These are phyloP conservation scores for Papilio polyxenes DNA, from an alignment of 1,140 invertebrate genomes.

Conservation along the genomic window DNA sequence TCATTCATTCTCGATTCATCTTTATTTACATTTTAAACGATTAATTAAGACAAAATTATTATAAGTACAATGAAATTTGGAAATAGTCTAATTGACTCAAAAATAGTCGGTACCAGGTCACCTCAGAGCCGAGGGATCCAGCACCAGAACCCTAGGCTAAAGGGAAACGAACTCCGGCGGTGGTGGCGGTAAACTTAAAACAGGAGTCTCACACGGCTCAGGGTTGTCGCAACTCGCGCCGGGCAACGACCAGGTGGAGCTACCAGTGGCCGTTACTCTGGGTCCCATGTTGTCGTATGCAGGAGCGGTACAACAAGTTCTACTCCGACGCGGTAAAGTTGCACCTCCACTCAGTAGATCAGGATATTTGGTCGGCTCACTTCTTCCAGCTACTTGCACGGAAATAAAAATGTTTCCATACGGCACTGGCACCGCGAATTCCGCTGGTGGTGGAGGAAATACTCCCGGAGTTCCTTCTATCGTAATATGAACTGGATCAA, in stretches of 20 bases:
- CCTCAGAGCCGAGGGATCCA: constrained; percentile 71
- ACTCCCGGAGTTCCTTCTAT: constrained; percentile 84
- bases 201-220: constrained; percentile 67
- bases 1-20: constrained; percentile 57
- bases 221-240: constrained; percentile 79
- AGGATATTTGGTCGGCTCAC: constrained; percentile 84
- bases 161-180: constrained; percentile 77
- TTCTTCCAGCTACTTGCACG: constrained; percentile 79
- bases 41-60: constrained; percentile 67
- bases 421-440: constrained; percentile 75
- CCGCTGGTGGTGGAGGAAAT: constrained; percentile 77
- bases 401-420: constrained; percentile 80
- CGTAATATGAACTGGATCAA: constrained; percentile 85
- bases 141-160: constrained; percentile 77
- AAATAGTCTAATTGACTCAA: constrained; percentile 78
- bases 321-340: constrained; percentile 66
- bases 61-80: constrained; percentile 71
- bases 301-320: constrained; percentile 76
- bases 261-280: constrained; percentile 91
- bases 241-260: constrained; percentile 89
- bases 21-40: constrained; percentile 66
- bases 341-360: constrained; percentile 80
- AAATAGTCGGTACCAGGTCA: constrained; percentile 73
- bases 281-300: constrained; percentile 95
- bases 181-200: constrained; percentile 70